phyloP scores from a whole-genome alignment of 2,797 vertebrate species.

The Megalops cyprinoides region DNA sequence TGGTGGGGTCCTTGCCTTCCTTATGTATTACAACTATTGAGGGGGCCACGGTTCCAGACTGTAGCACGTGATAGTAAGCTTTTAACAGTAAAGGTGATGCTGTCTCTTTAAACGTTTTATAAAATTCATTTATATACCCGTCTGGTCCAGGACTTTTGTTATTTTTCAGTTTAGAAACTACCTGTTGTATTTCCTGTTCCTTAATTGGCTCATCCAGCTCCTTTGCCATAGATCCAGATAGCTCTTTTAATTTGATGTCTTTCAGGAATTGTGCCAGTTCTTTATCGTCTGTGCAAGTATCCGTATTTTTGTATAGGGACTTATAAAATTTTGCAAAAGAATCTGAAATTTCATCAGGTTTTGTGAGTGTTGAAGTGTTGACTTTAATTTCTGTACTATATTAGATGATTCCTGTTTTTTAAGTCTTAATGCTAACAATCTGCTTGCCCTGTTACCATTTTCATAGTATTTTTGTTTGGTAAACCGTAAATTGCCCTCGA shows the following conservation, averaged over 20 bases:
- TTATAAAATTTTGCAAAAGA: constrained; percentile 36
- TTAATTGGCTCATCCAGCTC: too few relatives aligned
- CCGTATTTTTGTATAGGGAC: constrained; percentile 17
- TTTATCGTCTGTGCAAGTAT: constrained; percentile 7
- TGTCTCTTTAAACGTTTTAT: too few relatives aligned
- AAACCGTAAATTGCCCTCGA: constrained; percentile 23
- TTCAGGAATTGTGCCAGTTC: constrained; percentile 18
- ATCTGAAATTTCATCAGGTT: constrained; percentile 28
- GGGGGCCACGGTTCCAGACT: neutral
- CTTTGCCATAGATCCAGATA: too few relatives aligned
- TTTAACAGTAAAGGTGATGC: constrained; percentile 22
- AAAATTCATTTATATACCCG: too few relatives aligned
- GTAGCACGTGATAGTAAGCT: constrained; percentile 19
- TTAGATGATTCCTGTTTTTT: constrained; percentile 28
- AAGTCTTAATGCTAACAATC: constrained; percentile 13
- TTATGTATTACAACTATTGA: constrained; percentile 39
- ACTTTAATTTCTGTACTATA: constrained; percentile 31
- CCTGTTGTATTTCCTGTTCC: too few relatives aligned
- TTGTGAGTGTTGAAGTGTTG: neutral
- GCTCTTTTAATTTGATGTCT: too few relatives aligned
- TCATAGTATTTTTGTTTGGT: constrained; percentile 31
- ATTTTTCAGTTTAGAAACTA: too few relatives aligned
- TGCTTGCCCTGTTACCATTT: constrained; percentile 24
- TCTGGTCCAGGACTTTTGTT: too few relatives aligned
- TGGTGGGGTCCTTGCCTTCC: constrained; percentile 33